A percentile compares a stretch with the other conserved stretches of the same genome.
Evolutionary conservation across 2,113 vertebrate species (phyloP).

Genomic region (Phaetusa simplex): DNA sequence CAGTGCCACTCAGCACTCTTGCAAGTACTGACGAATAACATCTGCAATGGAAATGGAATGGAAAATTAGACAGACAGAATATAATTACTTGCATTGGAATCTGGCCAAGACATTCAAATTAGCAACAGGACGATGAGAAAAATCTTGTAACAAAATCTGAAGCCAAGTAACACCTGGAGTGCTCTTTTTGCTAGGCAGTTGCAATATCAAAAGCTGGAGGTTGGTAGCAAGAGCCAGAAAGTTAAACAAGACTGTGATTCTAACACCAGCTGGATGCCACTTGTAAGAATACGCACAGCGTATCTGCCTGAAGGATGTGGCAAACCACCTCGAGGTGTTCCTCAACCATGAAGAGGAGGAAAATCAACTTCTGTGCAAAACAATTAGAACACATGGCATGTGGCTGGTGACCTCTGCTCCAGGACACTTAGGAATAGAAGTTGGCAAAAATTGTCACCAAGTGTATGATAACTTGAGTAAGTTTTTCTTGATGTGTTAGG

Average conservation of each 20-base stretch:
- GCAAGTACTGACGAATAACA: slow-evolving; percentile 7
- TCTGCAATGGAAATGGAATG: not conserved
- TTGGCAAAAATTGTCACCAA: not conserved
- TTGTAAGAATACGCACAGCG: not conserved
- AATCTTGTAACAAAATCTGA: not conserved
- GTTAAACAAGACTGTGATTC: not conserved
- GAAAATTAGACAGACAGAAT: slow-evolving; percentile 1
- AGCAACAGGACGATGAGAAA: not conserved
- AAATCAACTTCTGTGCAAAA: not conserved
- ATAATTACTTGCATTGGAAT: slow-evolving; percentile 11
- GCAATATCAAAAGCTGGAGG: not conserved
- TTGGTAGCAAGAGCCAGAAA: not conserved
- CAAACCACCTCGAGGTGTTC: not conserved
- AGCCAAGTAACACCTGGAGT: not conserved
- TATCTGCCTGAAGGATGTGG: not conserved
- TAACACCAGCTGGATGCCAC: not conserved
- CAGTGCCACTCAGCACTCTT: not conserved
- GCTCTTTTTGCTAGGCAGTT: not conserved
- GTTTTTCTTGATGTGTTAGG: not conserved
- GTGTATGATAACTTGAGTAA: not conserved
- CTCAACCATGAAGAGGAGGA: not conserved
- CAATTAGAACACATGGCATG: accelerated
- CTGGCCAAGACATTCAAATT: slow-evolving; percentile 5
- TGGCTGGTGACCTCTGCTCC: not conserved
- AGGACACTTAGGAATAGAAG: not conserved